Evolutionary conservation across 2,797 vertebrate species (phyloP), one percentile per base, ranked within the genome.

Genomic region (Carduelis carduelis): DNA sequence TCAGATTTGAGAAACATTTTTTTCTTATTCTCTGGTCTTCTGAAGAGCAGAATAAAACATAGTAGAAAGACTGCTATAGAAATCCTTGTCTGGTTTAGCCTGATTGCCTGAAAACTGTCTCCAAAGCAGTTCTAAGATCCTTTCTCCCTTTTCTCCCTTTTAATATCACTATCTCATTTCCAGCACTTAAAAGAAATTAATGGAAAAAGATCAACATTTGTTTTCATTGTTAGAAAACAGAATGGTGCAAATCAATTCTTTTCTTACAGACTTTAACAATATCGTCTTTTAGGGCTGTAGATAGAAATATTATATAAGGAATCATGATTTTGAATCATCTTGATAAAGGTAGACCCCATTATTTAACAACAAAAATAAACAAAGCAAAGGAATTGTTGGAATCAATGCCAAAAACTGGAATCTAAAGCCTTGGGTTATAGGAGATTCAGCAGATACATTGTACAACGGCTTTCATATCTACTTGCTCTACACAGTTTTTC

Each of bases 311-410:
- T 85, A 41, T 63, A 68, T 70, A 85, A 89, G 76, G 52, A 52
- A 46, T 23, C 24, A 32, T 24, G 14, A 59, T 27, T 64, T 52
- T 78, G 6, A 35, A 34, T 65, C 22, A 27, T 52, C 34, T 47
- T 65, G 14, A 41, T 52, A 59, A 61, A 99, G 98, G 98, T 91
- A 98, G 98, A 65, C 99, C 98, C 60, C 98, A 98, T 6, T 99
- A 98, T 93, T 96, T 99, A 52, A 98, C 98, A 60, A 44, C 4
- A 47, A 71, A 90, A 83, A 59, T 35, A 53, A 35, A 65, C 19
- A 2, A 35, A 19, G 14, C 8, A 35, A 52, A 83, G 50, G 3
- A 9, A 22, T 34, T 70, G 1, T 13, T 64, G 10, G 26, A 77
- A 83, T 59, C 14, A 39, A 19, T 64, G 24, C 14, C 11, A 34